A percentile compares a stretch with the other conserved stretches of the same genome.
phyloP scores from a whole-genome alignment of 2,888 invertebrate genomes.

The Drosophila niveifrons region DNA sequence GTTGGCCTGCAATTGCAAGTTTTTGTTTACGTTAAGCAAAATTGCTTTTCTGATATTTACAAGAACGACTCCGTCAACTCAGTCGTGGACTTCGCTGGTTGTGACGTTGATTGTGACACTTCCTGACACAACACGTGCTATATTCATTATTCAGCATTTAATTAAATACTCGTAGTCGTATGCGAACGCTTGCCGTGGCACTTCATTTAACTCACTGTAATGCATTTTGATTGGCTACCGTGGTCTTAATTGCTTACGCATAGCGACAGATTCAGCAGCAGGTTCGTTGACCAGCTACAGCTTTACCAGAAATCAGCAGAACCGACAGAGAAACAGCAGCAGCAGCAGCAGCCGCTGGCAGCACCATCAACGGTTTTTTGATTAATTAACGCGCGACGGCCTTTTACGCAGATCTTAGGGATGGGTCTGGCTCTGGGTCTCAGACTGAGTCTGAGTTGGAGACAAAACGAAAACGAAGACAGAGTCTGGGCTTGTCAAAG shows the following conservation, averaged over 20 bases:
- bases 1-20: conserved; percentile 38
- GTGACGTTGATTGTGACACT: conserved; percentile 34
- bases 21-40: conserved; percentile 62
- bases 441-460: not conserved
- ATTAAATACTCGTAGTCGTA: conserved; percentile 58
- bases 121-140: conserved; percentile 64
- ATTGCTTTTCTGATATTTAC: conserved; percentile 59
- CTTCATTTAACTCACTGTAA: conserved; percentile 35
- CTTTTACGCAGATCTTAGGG: conserved; percentile 43
- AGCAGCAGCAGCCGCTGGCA: conserved; percentile 29
- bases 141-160: conserved; percentile 67
- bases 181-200: conserved; percentile 3
- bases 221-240: conserved; percentile 46
- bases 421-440: conserved; percentile 27
- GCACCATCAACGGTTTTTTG: conserved; percentile 64
- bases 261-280: conserved; percentile 43
- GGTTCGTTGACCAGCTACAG: conserved; percentile 70
- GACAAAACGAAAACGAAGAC: not conserved
- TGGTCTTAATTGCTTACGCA: conserved; percentile 60
- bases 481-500: conserved; percentile 35
- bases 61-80: conserved; percentile 13
- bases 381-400: conserved; percentile 73
- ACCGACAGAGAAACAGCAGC: conserved; percentile 21
- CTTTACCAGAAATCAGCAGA: conserved; percentile 22
- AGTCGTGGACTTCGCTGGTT: not conserved